Conservation (phyloP, 2,797 vertebrate species). For the Halcyon leucocephala region DNA sequence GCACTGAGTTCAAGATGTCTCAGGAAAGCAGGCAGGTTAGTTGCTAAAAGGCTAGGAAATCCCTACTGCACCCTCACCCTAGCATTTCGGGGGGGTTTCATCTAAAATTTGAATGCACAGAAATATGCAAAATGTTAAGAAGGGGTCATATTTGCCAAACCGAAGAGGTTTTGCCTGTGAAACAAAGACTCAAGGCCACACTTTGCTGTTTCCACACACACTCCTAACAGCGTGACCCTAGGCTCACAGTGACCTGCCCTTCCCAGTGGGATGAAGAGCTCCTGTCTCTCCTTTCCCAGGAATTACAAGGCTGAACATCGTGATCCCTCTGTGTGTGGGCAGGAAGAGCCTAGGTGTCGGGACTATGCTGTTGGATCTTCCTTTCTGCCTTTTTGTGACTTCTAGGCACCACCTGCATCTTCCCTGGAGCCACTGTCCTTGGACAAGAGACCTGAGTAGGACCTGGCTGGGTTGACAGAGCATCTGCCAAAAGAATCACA, state of each 20-base stretch:
- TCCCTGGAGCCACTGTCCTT: background rate
- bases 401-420: background rate
- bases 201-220: background rate
- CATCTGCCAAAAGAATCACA: background rate
- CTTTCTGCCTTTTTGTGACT: background rate
- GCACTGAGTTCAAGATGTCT: background rate
- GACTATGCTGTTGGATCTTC: background rate
- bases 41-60: background rate
- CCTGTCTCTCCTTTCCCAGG: conserved; percentile 9
- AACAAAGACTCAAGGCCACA: background rate
- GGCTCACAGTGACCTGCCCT: rapidly evolving
- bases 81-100: background rate
- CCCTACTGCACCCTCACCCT: background rate
- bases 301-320: background rate
- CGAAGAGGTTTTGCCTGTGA: background rate
- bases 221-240: rapidly evolving
- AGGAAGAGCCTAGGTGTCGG: conserved; percentile 17
- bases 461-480: background rate
- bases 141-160: background rate
- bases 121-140: background rate
- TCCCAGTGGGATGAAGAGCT: background rate
- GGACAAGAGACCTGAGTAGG: background rate
- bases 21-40: background rate
- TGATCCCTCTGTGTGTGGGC: background rate
- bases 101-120: background rate